Percentiles rank a stretch among this genome's conserved stretches.
Conservation (phyloP, 2,113 vertebrate genomes). For the Macaca nemestrina region DNA sequence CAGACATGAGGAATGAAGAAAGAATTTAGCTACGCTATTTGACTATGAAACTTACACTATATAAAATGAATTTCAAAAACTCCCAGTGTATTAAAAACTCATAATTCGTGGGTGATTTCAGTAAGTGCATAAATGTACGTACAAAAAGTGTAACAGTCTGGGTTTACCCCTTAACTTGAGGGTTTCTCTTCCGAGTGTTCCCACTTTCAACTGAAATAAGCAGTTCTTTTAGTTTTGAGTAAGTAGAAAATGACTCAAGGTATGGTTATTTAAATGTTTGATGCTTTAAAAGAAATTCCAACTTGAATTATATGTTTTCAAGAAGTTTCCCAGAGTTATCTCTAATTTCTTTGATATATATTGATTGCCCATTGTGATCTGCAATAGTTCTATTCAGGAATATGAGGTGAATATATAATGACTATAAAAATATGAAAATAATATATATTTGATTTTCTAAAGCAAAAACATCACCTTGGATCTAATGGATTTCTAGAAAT, state of each 20-base stretch:
- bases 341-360: slow-evolving; percentile 30
- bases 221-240: slow-evolving; percentile 66
- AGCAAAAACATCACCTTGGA: background rate
- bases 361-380: slow-evolving; percentile 19
- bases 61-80: slow-evolving; percentile 54
- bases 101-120: slow-evolving; percentile 54
- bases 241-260: slow-evolving; percentile 72
- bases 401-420: background rate
- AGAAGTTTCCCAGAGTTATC: slow-evolving; percentile 67
- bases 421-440: background rate
- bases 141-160: slow-evolving; percentile 57
- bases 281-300: slow-evolving; percentile 70
- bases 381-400: slow-evolving; percentile 67
- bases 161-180: slow-evolving; percentile 62
- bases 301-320: slow-evolving; percentile 72
- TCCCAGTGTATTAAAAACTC: slow-evolving; percentile 30
- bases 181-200: slow-evolving; percentile 77
- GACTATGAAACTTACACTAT: background rate
- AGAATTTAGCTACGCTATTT: slow-evolving; percentile 31
- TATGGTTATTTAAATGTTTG: slow-evolving; percentile 67
- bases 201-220: slow-evolving; percentile 72
- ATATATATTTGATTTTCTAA: slow-evolving; percentile 45
- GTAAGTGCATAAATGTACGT: slow-evolving; percentile 58
- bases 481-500: background rate
- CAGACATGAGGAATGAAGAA: slow-evolving; percentile 42